phyloP scores from a whole-genome alignment of 1,140 invertebrate species.

The Diploscapter pachys region DNA sequence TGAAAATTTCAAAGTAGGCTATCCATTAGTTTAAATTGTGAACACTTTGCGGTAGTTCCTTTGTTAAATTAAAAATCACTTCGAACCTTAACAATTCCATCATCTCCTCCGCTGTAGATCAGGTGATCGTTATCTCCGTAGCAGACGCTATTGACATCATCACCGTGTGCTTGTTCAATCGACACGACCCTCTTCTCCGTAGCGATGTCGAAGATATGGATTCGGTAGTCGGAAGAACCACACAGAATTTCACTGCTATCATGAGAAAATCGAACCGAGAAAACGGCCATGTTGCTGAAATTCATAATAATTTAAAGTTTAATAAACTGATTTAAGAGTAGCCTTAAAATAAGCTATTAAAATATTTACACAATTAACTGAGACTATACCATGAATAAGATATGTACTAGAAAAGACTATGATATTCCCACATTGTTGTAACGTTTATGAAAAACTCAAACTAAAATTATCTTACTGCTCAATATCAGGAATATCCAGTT shows the following conservation, averaged over 20 bases:
- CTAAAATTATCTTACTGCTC: slow-evolving; percentile 1
- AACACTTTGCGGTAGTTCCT: too few species aligned
- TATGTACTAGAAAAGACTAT: too few species aligned
- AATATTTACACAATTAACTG: too few species aligned
- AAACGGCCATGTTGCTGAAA: slow-evolving; percentile 40
- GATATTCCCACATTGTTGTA: too few species aligned
- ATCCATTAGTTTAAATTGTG: too few species aligned
- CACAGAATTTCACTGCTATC: slow-evolving; percentile 16
- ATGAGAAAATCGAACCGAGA: slow-evolving; percentile 41
- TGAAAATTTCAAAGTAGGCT: too few species aligned
- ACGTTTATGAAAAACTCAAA: too few species aligned
- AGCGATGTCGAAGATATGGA: slow-evolving; percentile 29
- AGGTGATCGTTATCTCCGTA: slow-evolving; percentile 78
- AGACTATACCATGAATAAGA: too few species aligned
- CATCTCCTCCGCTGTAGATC: slow-evolving; percentile 78
- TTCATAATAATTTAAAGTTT: too few species aligned
- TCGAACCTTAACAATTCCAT: slow-evolving; percentile 73
- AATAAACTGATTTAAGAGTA: too few species aligned
- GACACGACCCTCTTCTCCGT: slow-evolving; percentile 16
- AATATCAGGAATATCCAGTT: slow-evolving; percentile 1
- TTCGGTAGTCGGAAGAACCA: slow-evolving; percentile 15
- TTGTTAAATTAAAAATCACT: background rate
- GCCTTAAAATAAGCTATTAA: too few species aligned
- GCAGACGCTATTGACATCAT: slow-evolving; percentile 78
- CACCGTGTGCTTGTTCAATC: slow-evolving; percentile 66